Evolutionary conservation across 2,113 vertebrate species (phyloP).

Genomic region (Guaruba guarouba): DNA sequence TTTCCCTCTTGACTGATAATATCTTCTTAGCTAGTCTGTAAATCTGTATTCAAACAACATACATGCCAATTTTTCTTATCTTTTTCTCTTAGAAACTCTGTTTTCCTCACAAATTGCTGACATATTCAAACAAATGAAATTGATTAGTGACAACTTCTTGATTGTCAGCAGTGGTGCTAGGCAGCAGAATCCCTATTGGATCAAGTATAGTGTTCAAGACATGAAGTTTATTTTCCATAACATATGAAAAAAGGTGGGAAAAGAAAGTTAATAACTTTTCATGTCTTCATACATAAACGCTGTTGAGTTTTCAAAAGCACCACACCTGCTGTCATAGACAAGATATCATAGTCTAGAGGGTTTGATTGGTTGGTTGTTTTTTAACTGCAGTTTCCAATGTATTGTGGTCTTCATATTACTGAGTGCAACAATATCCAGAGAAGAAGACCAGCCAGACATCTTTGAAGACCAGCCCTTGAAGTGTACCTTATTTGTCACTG

Average conservation of each 20-base stretch:
- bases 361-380: rapidly evolving
- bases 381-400: not conserved
- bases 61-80: not conserved
- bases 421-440: not conserved
- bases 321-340: not conserved
- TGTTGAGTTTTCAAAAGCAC: not conserved
- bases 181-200: not conserved
- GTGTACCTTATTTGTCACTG: not conserved
- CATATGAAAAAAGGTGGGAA: rapidly evolving
- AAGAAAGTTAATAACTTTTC: not conserved
- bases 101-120: not conserved
- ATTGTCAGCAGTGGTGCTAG: not conserved
- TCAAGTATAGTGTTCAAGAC: not conserved
- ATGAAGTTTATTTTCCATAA: not conserved
- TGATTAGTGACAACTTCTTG: not conserved
- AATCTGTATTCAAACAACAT: not conserved
- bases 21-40: not conserved
- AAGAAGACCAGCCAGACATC: not conserved
- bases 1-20: not conserved
- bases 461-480: not conserved
- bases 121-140: not conserved
- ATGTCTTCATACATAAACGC: not conserved
- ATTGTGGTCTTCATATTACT: not conserved
- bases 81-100: not conserved
- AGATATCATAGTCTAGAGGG: rapidly evolving